Evolutionary conservation across 1,140 invertebrate species (phyloP).

Genomic region (Ceratina australensis): DNA sequence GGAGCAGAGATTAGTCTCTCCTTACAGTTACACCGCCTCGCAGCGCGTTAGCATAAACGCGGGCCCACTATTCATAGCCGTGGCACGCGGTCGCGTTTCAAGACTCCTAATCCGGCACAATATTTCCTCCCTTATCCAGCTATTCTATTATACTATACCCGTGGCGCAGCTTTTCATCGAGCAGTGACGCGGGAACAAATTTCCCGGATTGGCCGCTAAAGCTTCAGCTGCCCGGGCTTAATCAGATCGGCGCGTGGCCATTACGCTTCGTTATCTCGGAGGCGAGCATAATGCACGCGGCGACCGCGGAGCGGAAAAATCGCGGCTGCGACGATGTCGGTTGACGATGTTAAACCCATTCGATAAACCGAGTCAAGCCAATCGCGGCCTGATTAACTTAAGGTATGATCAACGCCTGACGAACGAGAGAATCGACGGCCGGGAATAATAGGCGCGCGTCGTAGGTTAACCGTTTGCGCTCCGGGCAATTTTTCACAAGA

Average conservation of each 20-base stretch:
- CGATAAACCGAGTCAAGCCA: constrained; percentile 18
- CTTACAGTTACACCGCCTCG: too few species aligned
- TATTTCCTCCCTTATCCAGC: neutral
- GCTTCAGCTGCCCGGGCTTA: neutral
- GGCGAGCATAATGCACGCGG: neutral
- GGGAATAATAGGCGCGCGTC: neutral
- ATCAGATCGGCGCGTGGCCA: constrained; percentile 22
- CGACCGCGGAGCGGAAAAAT: constrained; percentile 13
- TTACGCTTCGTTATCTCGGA: constrained; percentile 29
- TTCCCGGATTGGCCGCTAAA: neutral
- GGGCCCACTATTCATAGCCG: too few species aligned
- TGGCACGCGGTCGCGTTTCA: neutral
- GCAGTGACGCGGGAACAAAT: constrained; percentile 12
- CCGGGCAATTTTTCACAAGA: too few species aligned
- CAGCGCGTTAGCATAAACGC: too few species aligned
- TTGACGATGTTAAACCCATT: constrained; percentile 10
- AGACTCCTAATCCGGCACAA: neutral
- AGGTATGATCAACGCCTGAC: neutral
- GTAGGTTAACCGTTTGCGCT: too few species aligned
- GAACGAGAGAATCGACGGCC: neutral
- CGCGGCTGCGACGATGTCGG: neutral
- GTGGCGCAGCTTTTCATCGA: neutral
- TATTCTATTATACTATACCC: neutral
- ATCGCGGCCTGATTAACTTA: neutral
- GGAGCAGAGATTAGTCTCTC: too few species aligned